Conservation (phyloP, 2,888 invertebrate genomes). For the Acanthosepion esculentum region DNA sequence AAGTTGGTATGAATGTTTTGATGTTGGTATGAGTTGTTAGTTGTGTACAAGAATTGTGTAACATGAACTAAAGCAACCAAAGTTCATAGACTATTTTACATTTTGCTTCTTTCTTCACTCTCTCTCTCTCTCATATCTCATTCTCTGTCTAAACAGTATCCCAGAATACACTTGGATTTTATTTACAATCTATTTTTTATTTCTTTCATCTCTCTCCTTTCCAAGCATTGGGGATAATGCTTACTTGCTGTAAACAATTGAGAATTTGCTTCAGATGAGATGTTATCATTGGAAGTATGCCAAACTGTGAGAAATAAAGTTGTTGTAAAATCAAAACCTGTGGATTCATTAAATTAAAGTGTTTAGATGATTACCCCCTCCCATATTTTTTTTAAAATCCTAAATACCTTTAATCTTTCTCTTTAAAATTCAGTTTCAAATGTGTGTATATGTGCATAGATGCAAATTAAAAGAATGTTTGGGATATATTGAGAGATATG, state of each 20-base stretch:
- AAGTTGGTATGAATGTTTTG: slow-evolving; percentile 38
- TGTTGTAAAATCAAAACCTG: slow-evolving; percentile 8
- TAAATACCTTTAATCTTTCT: neutral
- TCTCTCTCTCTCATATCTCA: no score
- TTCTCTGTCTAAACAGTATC: neutral
- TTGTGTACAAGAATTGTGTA: neutral
- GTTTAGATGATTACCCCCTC: neutral
- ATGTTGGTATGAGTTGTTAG: neutral
- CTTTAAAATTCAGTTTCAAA: neutral
- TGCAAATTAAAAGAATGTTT: neutral
- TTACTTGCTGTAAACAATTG: slow-evolving; percentile 42
- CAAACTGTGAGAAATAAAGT: slow-evolving; percentile 45
- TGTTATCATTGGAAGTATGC: slow-evolving; percentile 39
- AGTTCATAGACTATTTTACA: neutral
- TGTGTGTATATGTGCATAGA: neutral
- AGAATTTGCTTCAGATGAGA: slow-evolving; percentile 42
- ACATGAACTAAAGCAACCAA: neutral
- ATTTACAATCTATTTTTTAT: neutral
- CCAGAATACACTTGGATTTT: neutral
- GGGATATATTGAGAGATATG: neutral
- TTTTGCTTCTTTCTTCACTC: neutral
- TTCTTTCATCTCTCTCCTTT: no score
- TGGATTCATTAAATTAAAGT: neutral
- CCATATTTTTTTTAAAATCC: neutral
- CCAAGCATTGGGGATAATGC: neutral